Evolutionary conservation across 2,888 invertebrate species (phyloP), one percentile per base, ranked within the genome.

Genomic region (Disparrhopalites patrizii): DNA sequence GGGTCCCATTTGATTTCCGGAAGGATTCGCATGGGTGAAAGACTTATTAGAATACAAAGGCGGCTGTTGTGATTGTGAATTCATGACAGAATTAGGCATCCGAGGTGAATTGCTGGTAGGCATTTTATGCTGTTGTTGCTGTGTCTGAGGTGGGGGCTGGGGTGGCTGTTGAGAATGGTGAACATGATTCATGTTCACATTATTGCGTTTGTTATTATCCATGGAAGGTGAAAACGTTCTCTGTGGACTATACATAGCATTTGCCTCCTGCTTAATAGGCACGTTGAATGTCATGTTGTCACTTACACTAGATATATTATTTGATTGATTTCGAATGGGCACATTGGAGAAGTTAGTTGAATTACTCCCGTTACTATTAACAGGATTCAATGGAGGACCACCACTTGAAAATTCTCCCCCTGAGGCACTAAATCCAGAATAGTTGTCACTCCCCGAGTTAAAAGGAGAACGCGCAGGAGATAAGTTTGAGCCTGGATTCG

Each of bases 121-220:
- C 7, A 50, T 43, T 57, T 57, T 50, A 27, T 75, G 77, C 57
- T 75, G 63, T 68, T 73, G 71, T 40, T 76, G 76, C 66, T 81
- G 82, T 67, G 80, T 79, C 68, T 81, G 80, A 73, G 81, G 81
- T 70, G 81, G 74, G 10, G 79, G 81, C 27, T 73, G 81, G 76
- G 84, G 78, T 76, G 81, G 77, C 76, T 79, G 73, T 78, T 80
- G 76, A 50, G 5, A 15, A 40, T 58, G 18, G 8, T 18, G 40
- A 13, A 18, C 30, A 47, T 47, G 47, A 47, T 31, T 60, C 18
- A 20, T 3, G 38, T 56, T 56, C 27, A 58, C 43, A 43, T 58
- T 77, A 23, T 38, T 36, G 27, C 36, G 62, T 55, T 62, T 36
- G 54, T 27, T 52, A 58, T 33, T 62, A 33, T 54, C 68, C 63